A percentile compares a stretch with the other conserved stretches of the same genome.
Conservation (phyloP, 1,140 invertebrate genomes). For the Drosophila auraria region DNA sequence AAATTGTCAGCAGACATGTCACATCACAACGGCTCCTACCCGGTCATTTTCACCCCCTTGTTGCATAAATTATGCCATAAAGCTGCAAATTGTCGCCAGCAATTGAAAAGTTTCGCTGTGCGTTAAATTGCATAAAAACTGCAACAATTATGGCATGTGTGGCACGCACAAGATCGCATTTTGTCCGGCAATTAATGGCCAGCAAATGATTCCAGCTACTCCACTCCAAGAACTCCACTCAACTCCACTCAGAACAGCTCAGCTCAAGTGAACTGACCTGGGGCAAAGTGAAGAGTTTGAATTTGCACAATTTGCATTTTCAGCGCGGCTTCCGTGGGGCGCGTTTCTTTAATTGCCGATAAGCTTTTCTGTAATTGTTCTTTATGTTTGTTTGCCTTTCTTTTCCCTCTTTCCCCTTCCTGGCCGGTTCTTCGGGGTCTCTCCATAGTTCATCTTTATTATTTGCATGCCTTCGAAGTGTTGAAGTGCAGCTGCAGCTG, state of each 20-base stretch:
- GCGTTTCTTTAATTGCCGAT: slow-evolving; percentile 47
- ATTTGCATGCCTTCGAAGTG: slow-evolving; percentile 55
- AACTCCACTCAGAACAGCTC: not conserved
- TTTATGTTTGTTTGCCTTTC: slow-evolving; percentile 65
- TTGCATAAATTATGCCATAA: slow-evolving; percentile 53
- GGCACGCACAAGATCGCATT: slow-evolving; percentile 29
- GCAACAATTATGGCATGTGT: slow-evolving; percentile 49
- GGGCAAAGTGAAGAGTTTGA: slow-evolving; percentile 25
- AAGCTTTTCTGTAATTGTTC: slow-evolving; percentile 50
- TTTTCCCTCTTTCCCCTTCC: not conserved
- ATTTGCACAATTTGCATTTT: slow-evolving; percentile 43
- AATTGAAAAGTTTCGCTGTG: slow-evolving; percentile 45
- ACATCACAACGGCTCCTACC: slow-evolving; percentile 13
- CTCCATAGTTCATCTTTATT: slow-evolving; percentile 42
- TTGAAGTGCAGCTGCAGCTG: slow-evolving; percentile 56
- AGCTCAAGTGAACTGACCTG: slow-evolving; percentile 32
- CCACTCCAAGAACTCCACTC: not conserved
- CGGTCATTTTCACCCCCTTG: not conserved
- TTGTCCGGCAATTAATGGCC: slow-evolving; percentile 47
- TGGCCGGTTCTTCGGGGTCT: not conserved
- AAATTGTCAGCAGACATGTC: slow-evolving; percentile 65
- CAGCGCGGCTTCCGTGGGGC: slow-evolving; percentile 41
- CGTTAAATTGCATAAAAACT: slow-evolving; percentile 50
- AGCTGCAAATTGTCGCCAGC: slow-evolving; percentile 45
- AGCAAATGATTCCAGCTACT: slow-evolving; percentile 30